Evolutionary conservation across 2,113 vertebrate species (phyloP).

Genomic region (Aviceda subcristata): DNA sequence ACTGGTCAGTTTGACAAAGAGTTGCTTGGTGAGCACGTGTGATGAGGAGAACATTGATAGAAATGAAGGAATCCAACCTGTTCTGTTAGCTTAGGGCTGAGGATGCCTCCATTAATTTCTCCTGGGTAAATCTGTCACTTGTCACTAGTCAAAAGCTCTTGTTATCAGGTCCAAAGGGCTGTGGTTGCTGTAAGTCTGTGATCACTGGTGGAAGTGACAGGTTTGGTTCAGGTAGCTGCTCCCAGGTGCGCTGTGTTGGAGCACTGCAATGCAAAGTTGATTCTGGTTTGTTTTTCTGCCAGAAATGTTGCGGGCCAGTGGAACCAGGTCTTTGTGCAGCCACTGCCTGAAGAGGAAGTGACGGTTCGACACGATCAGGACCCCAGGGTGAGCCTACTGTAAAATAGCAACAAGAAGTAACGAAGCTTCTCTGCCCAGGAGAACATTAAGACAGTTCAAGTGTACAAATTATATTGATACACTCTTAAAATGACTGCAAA

Average conservation of each 20-base stretch:
- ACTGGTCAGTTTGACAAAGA: background rate
- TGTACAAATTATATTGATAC: background rate
- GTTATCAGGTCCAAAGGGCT: background rate
- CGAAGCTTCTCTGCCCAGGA: background rate
- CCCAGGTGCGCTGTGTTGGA: rapidly evolving
- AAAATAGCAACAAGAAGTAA: background rate
- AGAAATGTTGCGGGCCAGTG: constrained; percentile 90
- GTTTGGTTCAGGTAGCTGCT: background rate
- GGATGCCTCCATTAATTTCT: background rate
- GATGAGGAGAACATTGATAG: rapidly evolving
- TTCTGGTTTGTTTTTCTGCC: background rate
- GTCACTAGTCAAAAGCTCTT: background rate
- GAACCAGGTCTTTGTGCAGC: constrained; percentile 94
- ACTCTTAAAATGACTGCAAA: background rate
- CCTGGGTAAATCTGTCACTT: background rate
- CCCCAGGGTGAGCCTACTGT: constrained; percentile 80
- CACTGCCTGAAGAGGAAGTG: constrained; percentile 87
- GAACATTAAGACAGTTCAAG: background rate
- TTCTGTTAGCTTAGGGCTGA: background rate
- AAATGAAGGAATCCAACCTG: background rate
- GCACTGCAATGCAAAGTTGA: background rate
- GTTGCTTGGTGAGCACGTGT: rapidly evolving
- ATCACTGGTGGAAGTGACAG: background rate
- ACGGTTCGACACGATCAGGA: constrained; percentile 86
- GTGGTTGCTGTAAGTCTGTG: background rate